phyloP scores from a whole-genome alignment of 2,113 vertebrate genomes.

The Periophthalmodon schlosseri region DNA sequence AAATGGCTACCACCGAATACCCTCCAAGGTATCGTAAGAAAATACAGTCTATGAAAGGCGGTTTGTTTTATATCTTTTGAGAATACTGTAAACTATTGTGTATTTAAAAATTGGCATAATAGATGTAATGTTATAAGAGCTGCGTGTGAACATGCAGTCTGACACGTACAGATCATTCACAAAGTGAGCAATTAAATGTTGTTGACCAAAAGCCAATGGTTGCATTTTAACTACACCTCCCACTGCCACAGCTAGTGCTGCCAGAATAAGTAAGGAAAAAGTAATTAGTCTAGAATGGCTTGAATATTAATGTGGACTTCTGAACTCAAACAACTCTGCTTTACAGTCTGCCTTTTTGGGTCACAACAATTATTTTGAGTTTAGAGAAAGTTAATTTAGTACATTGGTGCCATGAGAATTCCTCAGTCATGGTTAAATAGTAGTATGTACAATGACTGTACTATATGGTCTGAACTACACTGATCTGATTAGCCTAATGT shows the following conservation, averaged over 20 bases:
- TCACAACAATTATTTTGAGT: background rate
- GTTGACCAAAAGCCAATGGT: constrained; percentile 1
- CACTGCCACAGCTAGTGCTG: background rate
- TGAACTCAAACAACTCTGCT: background rate
- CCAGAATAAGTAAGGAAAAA: constrained; percentile 17
- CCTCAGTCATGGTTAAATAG: background rate
- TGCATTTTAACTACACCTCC: constrained; percentile 14
- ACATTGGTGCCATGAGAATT: background rate
- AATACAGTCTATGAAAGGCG: background rate
- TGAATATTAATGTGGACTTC: constrained; percentile 7
- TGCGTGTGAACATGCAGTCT: constrained; percentile 12
- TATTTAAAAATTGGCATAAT: constrained; percentile 30
- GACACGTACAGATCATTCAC: constrained; percentile 14
- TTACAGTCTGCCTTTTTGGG: background rate
- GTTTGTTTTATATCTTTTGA: background rate
- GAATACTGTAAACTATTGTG: constrained; percentile 13
- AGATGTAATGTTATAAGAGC: constrained; percentile 32
- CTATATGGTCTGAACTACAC: background rate
- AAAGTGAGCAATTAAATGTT: constrained; percentile 8
- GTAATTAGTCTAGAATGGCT: constrained; percentile 3
- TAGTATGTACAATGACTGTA: background rate
- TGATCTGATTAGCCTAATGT: background rate
- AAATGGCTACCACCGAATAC: constrained; percentile 7
- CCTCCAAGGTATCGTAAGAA: background rate
- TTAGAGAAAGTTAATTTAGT: background rate